Conservation (phyloP, 2,888 invertebrate genomes). For the Drosophila borborema region DNA sequence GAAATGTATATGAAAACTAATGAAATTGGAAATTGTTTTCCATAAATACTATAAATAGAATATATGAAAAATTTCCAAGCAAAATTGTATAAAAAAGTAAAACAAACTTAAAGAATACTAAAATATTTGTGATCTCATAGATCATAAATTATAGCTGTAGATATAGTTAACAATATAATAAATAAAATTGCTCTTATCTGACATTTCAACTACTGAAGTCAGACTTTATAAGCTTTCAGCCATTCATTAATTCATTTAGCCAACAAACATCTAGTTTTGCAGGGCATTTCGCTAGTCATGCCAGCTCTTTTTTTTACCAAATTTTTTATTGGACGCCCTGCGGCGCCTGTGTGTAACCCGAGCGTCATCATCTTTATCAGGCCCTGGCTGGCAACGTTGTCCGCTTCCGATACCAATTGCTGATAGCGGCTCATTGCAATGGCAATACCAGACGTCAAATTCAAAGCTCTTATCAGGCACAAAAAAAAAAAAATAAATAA, state of each 20-base stretch:
- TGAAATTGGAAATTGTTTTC: not conserved
- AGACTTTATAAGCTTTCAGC: too few species aligned
- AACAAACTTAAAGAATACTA: not conserved
- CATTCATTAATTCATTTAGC: not conserved
- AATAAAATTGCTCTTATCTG: too few species aligned
- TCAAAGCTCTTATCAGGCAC: conserved; percentile 15
- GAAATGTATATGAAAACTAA: not conserved
- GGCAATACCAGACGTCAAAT: conserved; percentile 12
- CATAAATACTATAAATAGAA: too few species aligned
- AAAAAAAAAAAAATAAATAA: not conserved
- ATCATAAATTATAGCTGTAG: too few species aligned
- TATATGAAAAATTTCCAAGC: too few species aligned
- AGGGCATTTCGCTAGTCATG: conserved; percentile 20
- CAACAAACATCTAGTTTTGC: not conserved
- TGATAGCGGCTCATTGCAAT: conserved; percentile 43
- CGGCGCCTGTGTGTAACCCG: conserved; percentile 42
- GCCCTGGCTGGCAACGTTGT: conserved; percentile 34
- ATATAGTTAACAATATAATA: too few species aligned
- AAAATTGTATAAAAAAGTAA: not conserved
- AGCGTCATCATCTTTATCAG: conserved; percentile 39
- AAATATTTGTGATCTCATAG: not conserved
- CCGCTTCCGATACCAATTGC: conserved; percentile 65
- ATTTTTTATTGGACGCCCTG: conserved; percentile 32
- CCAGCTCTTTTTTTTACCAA: not conserved
- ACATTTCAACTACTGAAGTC: too few species aligned